Evolutionary conservation across 2,888 invertebrate genomes (phyloP).

Genomic region (Agrotis puta): DNA sequence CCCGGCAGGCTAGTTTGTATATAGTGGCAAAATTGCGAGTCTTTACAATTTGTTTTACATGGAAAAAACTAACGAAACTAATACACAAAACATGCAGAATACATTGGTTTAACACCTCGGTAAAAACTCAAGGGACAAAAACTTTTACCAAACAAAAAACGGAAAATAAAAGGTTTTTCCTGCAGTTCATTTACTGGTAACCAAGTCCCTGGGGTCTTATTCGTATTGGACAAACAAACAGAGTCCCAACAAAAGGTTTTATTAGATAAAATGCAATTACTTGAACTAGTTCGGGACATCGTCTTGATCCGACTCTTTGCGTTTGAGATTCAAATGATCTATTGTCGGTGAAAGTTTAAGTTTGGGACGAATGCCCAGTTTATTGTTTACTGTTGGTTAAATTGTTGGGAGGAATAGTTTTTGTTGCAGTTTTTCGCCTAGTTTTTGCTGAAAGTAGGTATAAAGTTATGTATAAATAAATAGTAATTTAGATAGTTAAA

Average conservation of each 20-base stretch:
- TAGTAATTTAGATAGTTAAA: too few species aligned
- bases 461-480: too few species aligned
- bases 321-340: slow-evolving; percentile 71
- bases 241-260: slow-evolving; percentile 45
- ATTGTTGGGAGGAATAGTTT: slow-evolving; percentile 1
- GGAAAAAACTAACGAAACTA: background rate
- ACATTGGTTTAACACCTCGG: background rate
- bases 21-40: too few species aligned
- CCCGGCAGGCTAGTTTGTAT: too few species aligned
- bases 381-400: slow-evolving; percentile 20
- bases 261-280: slow-evolving; percentile 70
- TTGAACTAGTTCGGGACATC: slow-evolving; percentile 59
- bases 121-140: background rate
- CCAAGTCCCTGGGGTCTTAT: slow-evolving; percentile 30
- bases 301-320: slow-evolving; percentile 49
- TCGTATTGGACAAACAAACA: slow-evolving; percentile 36
- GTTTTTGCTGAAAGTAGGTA: too few species aligned
- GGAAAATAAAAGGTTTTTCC: slow-evolving; percentile 11
- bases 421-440: background rate
- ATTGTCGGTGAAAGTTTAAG: slow-evolving; percentile 54
- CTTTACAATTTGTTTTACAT: background rate
- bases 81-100: background rate
- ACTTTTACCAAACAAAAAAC: slow-evolving; percentile 5
- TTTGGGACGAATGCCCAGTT: slow-evolving; percentile 37
- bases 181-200: slow-evolving; percentile 20